Conservation (phyloP, 2,888 invertebrate genomes). For the Globia sparganii region DNA sequence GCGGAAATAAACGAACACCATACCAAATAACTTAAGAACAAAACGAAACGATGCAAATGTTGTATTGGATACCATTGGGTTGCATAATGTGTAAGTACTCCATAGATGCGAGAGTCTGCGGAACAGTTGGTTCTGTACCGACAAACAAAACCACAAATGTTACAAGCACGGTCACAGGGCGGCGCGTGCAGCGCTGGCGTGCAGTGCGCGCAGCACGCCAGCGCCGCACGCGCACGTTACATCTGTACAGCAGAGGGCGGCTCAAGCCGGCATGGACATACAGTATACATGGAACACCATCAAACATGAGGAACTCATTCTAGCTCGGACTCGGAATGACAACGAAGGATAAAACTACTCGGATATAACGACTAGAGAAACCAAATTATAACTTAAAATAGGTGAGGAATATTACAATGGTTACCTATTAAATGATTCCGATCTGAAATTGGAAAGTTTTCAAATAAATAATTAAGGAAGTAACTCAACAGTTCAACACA, state of each 20-base stretch:
- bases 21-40: conserved; percentile 74
- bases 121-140: conserved; percentile 89
- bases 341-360: conserved; percentile 81
- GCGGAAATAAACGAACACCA: conserved; percentile 69
- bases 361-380: conserved; percentile 83
- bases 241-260: conserved; percentile 64
- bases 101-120: conserved; percentile 89
- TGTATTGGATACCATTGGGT: conserved; percentile 88
- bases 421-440: conserved; percentile 91
- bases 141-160: conserved; percentile 88
- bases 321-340: conserved; percentile 75
- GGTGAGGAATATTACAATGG: conserved; percentile 83
- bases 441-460: conserved; percentile 90
- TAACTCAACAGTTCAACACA: conserved; percentile 70
- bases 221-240: conserved; percentile 58
- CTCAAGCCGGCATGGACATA: conserved; percentile 73
- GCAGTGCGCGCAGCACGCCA: conserved; percentile 29
- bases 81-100: conserved; percentile 90
- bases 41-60: conserved; percentile 83
- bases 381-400: conserved; percentile 75
- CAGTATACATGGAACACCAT: conserved; percentile 76
- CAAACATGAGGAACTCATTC: conserved; percentile 79
- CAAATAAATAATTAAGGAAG: conserved; percentile 82
- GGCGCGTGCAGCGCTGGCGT: conserved; percentile 36
- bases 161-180: conserved; percentile 82